Conservation (phyloP, 2,113 vertebrate species). For the Athene noctua region DNA sequence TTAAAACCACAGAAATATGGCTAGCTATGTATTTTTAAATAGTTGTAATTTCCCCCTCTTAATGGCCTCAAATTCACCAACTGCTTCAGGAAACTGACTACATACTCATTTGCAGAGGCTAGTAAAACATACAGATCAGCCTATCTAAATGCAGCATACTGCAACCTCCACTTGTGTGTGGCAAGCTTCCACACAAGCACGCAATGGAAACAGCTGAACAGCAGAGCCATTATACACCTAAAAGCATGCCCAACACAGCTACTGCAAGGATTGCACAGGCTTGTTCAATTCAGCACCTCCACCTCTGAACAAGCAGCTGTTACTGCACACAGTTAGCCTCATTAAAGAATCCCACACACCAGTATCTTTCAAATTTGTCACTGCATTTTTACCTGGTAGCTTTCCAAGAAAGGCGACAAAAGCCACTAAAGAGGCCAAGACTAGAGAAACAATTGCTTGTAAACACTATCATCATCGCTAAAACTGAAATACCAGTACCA, state of each 20-base stretch:
- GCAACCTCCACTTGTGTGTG: rapidly evolving
- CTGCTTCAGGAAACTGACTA: neutral
- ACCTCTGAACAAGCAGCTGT: neutral
- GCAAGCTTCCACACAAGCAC: neutral
- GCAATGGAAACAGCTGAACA: neutral
- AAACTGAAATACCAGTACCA: neutral
- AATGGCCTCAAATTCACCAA: neutral
- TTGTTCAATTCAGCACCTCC: neutral
- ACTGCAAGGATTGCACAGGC: neutral
- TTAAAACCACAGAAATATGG: neutral
- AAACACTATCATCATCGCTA: neutral
- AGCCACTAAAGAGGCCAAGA: neutral
- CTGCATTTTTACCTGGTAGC: neutral
- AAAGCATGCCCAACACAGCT: neutral
- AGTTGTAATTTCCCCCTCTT: neutral
- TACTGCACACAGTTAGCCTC: rapidly evolving
- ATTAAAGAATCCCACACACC: neutral
- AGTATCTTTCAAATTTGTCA: neutral
- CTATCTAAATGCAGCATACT: neutral
- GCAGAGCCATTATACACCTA: neutral
- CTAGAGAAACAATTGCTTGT: neutral
- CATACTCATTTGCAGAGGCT: neutral
- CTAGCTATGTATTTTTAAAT: neutral
- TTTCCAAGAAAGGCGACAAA: neutral
- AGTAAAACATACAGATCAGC: neutral